Evolutionary conservation across 2,888 invertebrate genomes (phyloP).

Genomic region (Plebejus argus): DNA sequence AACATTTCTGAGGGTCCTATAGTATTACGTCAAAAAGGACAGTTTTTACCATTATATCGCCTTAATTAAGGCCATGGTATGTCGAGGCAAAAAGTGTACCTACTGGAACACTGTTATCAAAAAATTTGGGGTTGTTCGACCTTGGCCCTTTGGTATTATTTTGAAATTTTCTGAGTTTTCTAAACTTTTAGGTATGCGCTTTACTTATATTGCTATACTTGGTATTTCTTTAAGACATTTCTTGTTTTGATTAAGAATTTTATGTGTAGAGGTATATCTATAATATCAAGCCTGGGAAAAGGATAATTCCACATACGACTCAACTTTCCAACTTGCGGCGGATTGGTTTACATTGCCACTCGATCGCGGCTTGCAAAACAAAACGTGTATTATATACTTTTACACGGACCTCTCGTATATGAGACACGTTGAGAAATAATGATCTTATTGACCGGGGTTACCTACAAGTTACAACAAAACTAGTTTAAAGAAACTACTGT

Average conservation of each 20-base stretch:
- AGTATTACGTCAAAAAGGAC: no score
- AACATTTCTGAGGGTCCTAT: no score
- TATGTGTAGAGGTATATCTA: not conserved
- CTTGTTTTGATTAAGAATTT: not conserved
- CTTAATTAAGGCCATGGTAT: no score
- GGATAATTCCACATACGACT: slow-evolving; percentile 39
- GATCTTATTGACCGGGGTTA: not conserved
- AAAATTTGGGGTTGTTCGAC: no score
- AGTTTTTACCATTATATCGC: no score
- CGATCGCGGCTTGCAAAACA: slow-evolving; percentile 44
- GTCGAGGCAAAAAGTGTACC: no score
- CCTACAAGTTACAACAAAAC: not conserved
- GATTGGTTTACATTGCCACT: slow-evolving; percentile 51
- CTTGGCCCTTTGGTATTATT: no score
- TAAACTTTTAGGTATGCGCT: no score
- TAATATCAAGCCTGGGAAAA: not conserved
- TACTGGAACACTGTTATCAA: no score
- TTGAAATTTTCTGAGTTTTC: no score
- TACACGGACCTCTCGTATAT: slow-evolving; percentile 37
- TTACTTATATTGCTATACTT: no score
- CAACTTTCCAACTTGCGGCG: slow-evolving; percentile 52
- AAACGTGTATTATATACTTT: slow-evolving; percentile 41
- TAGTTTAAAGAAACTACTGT: not conserved
- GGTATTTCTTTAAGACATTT: no score
- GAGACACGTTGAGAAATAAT: slow-evolving; percentile 31